Evolutionary conservation across 2,888 invertebrate species (phyloP), one percentile per base, ranked within the genome.

Genomic region (Rosalia funebris): DNA sequence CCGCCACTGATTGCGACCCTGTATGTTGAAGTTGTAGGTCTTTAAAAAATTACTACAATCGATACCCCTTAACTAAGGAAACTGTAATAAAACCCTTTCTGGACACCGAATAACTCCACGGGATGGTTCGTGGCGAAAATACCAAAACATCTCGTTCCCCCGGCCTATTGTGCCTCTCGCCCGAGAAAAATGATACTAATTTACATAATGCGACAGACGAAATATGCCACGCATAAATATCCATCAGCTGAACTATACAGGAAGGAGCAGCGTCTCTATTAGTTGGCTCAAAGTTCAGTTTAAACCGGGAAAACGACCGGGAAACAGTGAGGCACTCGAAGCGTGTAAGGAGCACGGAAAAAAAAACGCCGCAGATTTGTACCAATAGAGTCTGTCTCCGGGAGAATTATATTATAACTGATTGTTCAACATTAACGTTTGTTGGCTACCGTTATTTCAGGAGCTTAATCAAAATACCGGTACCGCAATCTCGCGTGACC

Each of bases 401-500:
- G n/a, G n/a, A n/a, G n/a, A n/a, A n/a, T n/a, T n/a, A n/a, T n/a
- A 25, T 25, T 25, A 11, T 56, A 47, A 48, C 45, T 41, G 47
- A 56, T 47, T 41, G 41, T 54, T 37, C 48, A 31, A 11, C 50
- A 42, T 34, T 44, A 54, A 45, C 44, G 16, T 54, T 54, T 32
- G 48, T 57, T 36, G 50, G 41, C 34, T 12, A 17, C 56, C 42
- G 39, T 57, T 47, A 57, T 57, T 57, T 57, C 14, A 58, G 52
- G 37, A 58, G 44, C 52, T 58, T 53, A 58, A 58, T 58, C 58
- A 53, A 45, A 58, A 58, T 45, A 44, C 32, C 37, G 44, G 45
- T 34, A 46, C 46, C 59, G 59, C 59, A 20, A 17, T 42, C 32
- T 61, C 57, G 57, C 61, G 61, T 61, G 61, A 61, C 61, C 60